Evolutionary conservation across 1,140 invertebrate genomes (phyloP), one percentile per base, ranked within the genome.

Genomic region (Camponotus vicinus): DNA sequence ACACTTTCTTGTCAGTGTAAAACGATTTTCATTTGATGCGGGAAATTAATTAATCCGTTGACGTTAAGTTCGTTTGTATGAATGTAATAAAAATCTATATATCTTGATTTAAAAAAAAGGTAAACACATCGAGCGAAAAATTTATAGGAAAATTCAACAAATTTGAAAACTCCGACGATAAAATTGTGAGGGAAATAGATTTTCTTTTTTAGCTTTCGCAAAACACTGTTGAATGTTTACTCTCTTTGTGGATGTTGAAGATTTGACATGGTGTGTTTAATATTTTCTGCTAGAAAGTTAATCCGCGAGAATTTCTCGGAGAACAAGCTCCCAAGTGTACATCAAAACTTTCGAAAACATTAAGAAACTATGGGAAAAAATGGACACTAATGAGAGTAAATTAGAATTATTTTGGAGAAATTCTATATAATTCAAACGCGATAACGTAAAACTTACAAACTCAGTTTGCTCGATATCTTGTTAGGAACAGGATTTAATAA

Each of bases 211-310:
- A 61, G 18, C 18, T 83, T 5, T 37, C 6, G 27, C 7, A 83
- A 42, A 4, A 42, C 8, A 63, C 61, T 82, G 79, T 49, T 8
- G 40, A 57, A 63, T 45, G 69, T 83, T 75, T 75, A 37, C 34
- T 11, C n/a, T 73, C 18, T 34, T 32, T 11, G 21, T 21, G 4
- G 40, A 61, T 63, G 40, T 63, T 49, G 69, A 83, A 75, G 67
- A 73, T 34, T 55, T 80, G 64, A 80, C n/a, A 69, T 55, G 21
- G 45, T 27, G 55, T 32, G 27, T 75, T 83, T 73, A 83, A 70
- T 83, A 70, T 75, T 83, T 83, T 61, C 27, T 49, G 55, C 42
- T 61, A 15, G 27, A 75, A 83, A 83, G 55, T 83, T 83, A 75
- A 75, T 75, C 8, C 32, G 27, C 27, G 40, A 75, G 52, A 73